These are phyloP conservation scores for Mormyrus hasselquistii DNA, from an alignment of 2,797 vertebrate genomes.

Conservation along the genomic window DNA sequence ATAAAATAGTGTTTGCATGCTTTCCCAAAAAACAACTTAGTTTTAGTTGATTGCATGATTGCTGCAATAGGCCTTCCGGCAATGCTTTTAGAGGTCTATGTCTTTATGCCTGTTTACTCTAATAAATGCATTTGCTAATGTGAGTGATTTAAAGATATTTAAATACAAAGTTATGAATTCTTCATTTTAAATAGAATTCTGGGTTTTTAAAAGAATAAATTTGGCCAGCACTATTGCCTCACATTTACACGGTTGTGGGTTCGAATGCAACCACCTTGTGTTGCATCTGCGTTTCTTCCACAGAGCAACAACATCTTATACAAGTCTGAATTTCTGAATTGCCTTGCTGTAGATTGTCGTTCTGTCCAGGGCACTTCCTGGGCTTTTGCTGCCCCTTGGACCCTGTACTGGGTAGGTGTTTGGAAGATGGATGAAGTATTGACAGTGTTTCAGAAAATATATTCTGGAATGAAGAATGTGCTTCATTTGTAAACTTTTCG, in stretches of 20 bases:
- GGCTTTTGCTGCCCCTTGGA: not conserved
- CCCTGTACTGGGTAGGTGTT: not conserved
- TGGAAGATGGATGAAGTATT: not conserved
- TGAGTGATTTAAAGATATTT: not conserved
- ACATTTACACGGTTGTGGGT: not conserved
- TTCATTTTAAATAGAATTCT: not conserved
- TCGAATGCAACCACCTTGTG: not conserved
- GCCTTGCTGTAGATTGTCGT: not conserved
- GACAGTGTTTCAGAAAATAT: not conserved
- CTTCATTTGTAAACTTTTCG: not conserved
- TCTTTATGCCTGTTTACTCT: not conserved
- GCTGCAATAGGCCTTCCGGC: not conserved
- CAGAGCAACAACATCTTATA: not conserved
- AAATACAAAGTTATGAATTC: not conserved
- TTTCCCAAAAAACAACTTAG: not conserved
- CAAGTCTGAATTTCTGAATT: not conserved
- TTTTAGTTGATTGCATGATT: not conserved
- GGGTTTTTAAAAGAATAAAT: not conserved
- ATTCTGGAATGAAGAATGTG: not conserved
- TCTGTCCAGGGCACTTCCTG: not conserved
- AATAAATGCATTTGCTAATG: not conserved
- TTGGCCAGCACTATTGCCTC: not conserved
- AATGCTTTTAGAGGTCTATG: not conserved
- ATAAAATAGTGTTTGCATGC: not conserved
- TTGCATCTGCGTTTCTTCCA: not conserved